Conservation (phyloP, 2,888 invertebrate genomes). For the Pyrocoelia pectoralis region DNA sequence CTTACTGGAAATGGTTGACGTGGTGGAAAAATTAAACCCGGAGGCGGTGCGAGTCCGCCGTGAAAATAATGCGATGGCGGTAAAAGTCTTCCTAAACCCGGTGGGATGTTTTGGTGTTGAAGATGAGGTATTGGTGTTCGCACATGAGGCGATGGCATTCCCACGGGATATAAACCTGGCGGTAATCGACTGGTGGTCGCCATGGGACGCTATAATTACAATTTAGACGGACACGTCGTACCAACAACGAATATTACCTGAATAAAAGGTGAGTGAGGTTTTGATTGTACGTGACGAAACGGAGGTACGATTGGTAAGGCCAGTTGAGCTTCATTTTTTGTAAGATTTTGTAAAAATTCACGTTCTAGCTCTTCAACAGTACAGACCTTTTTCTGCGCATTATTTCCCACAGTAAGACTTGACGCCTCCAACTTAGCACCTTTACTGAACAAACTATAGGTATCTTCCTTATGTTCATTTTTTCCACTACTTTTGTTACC, state of each 20-base stretch:
- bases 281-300: slow-evolving; percentile 18
- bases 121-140: slow-evolving; percentile 47
- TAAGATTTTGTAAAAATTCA: slow-evolving; percentile 64
- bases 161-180: slow-evolving; percentile 50
- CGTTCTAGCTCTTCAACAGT: slow-evolving; percentile 79
- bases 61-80: slow-evolving; percentile 42
- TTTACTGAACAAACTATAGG: neutral
- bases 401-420: slow-evolving; percentile 11
- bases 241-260: slow-evolving; percentile 8
- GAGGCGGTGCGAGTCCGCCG: slow-evolving; percentile 35
- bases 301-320: neutral
- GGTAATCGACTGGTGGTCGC: slow-evolving; percentile 39
- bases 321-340: slow-evolving; percentile 41
- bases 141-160: slow-evolving; percentile 53
- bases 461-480: slow-evolving; percentile 6
- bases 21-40: slow-evolving; percentile 42
- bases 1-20: slow-evolving; percentile 42
- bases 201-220: slow-evolving; percentile 24
- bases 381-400: slow-evolving; percentile 67
- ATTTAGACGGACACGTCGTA: neutral
- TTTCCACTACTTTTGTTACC: neutral
- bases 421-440: neutral
- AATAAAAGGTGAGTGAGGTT: slow-evolving; percentile 13
- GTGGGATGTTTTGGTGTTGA: slow-evolving; percentile 45
- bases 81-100: slow-evolving; percentile 48